Percentiles rank a stretch among this genome's conserved stretches.
phyloP scores from a whole-genome alignment of 2,797 vertebrate species.

The Clarias platycephalus region DNA sequence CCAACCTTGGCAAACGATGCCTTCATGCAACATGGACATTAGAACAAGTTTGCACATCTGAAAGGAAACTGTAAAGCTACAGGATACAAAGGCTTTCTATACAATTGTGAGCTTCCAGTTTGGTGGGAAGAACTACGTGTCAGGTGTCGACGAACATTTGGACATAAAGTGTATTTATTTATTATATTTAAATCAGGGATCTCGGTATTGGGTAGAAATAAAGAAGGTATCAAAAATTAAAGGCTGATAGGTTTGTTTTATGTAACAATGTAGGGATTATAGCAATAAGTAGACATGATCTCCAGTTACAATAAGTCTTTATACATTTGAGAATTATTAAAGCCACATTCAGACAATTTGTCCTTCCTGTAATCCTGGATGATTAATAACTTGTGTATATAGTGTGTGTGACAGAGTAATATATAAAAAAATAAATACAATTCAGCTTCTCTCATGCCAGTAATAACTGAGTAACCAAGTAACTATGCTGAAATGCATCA shows the following conservation, averaged over 20 bases:
- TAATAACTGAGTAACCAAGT: conserved; percentile 3
- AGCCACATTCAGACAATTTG: neutral
- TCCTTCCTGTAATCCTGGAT: neutral
- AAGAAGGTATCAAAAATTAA: neutral
- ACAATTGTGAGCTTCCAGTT: neutral
- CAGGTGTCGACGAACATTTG: neutral
- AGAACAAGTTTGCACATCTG: neutral
- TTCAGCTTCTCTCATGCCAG: neutral
- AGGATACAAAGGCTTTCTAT: neutral
- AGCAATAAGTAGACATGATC: neutral
- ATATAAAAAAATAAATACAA: neutral
- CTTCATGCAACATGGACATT: neutral
- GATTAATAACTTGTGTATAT: neutral
- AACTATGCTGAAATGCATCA: neutral
- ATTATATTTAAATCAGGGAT: neutral
- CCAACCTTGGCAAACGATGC: neutral
- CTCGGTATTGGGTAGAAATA: neutral
- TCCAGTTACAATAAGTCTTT: neutral
- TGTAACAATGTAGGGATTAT: neutral
- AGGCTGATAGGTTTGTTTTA: neutral
- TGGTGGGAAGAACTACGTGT: neutral
- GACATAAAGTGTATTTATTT: neutral
- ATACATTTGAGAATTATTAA: neutral
- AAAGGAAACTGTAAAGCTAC: neutral
- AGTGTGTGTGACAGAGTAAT: neutral